These are phyloP conservation scores for Podargus strigoides DNA, from an alignment of 2,797 vertebrate species.

Conservation along the genomic window DNA sequence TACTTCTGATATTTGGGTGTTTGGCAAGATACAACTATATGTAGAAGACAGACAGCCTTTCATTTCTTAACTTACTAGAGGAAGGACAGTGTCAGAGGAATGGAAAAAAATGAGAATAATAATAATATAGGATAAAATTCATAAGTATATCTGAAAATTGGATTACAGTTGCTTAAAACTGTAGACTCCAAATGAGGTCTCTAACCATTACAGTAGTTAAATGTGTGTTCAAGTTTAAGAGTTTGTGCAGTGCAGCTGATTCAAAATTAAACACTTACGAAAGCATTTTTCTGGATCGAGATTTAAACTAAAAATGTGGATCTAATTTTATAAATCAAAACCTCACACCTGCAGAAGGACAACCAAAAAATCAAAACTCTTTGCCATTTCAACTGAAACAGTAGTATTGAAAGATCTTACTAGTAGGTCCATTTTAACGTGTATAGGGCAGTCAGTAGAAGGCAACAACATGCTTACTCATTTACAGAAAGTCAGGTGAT, in stretches of 20 bases:
- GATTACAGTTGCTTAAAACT: neutral
- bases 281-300: neutral
- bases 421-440: neutral
- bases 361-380: neutral
- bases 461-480: neutral
- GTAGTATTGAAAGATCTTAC: neutral
- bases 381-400: neutral
- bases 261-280: neutral
- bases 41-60: neutral
- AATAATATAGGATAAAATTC: neutral
- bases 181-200: neutral
- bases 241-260: neutral
- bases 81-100: neutral
- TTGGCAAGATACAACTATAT: neutral
- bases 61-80: neutral
- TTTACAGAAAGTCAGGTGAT: neutral
- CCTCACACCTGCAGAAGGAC: neutral
- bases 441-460: neutral
- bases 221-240: neutral
- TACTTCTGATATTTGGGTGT: neutral
- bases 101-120: neutral
- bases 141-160: neutral
- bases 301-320: neutral
- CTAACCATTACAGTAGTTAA: neutral
- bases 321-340: neutral